Base-by-base conservation (phyloP, 2,888 invertebrate genomes). In the Cylindroiulus punctatus region DNA sequence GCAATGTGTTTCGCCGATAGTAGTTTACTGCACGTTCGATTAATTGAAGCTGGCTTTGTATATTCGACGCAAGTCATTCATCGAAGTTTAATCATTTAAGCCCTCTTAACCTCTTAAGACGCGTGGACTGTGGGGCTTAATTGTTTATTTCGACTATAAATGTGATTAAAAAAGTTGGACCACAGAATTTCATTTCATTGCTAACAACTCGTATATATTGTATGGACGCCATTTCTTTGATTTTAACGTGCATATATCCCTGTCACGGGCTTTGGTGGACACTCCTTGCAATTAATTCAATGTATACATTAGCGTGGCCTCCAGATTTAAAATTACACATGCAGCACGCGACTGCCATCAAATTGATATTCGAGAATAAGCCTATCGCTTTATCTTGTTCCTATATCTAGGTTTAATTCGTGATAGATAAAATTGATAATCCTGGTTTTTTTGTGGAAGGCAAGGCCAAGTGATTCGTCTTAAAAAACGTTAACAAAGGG, bases 301-400 rank as follows among this genome's bases (percentile, higher is more conserved):
- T 76, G 32, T 76, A 26, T 76, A 3, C 14, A 1, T 76, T 57
- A 57, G 3, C 30, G 30, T 32, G 76, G 76, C 30, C 76, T 76
- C 76, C 76, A 76, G 4, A 12, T 76, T 76, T 3, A 1, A 76
- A 76, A 76, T 76, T 76, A 76, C 26, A 76, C 76, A 76, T 76
- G 76, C 76, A 76, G 76, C 76, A 76, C 76, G 76, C 76, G 76
- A 76, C 76, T 30, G 76, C 76, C 76, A 76, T 76, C 76, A 76
- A 76, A 76, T 76, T 76, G 76, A 76, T 32, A 76, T 76, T 76
- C 76, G 76, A 30, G 30, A 76, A 32, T 76, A 76, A 30, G 76
- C 30, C 76, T 76, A 76, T 76, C 76, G 76, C 65, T 76, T 76
- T 76, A 30, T 76, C 30, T 76, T n/a, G 14, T 65, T 76, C 14